Evolutionary conservation across 2,797 vertebrate genomes (phyloP).

Genomic region (Alca torda): DNA sequence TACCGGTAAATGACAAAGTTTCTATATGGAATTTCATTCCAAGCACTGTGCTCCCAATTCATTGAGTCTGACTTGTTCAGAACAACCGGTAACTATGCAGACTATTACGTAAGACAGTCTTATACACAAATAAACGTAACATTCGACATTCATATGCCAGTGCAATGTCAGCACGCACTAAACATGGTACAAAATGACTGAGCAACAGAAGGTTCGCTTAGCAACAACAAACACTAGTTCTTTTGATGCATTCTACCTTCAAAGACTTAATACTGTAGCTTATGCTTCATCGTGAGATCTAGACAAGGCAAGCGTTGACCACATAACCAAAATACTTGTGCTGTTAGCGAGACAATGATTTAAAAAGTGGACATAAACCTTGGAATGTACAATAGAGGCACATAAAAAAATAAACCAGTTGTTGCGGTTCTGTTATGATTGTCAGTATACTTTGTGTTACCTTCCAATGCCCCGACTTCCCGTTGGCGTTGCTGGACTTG

Average conservation of each 20-base stretch:
- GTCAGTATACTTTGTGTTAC: conserved; percentile 13
- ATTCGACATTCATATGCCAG: background rate
- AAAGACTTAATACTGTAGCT: background rate
- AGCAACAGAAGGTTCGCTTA: background rate
- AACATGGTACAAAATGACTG: background rate
- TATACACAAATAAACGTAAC: background rate
- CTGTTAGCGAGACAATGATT: background rate
- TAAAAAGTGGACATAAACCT: background rate
- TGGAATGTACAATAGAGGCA: background rate
- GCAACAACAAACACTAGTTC: background rate
- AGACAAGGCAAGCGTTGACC: background rate
- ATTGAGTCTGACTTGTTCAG: background rate
- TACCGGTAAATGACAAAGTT: conserved; percentile 31
- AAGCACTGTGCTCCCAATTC: background rate
- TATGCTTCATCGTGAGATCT: background rate
- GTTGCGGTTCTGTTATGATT: background rate
- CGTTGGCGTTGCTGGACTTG: conserved; percentile 8
- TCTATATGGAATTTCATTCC: background rate
- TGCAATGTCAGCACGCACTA: background rate
- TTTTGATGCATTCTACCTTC: background rate
- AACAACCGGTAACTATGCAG: background rate
- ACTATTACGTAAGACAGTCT: background rate
- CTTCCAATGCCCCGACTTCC: background rate
- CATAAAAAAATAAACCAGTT: background rate
- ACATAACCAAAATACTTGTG: background rate